A percentile compares a stretch with the other conserved stretches of the same genome.
Evolutionary conservation across 2,797 vertebrate species (phyloP).

Genomic region (Halcyon badia): DNA sequence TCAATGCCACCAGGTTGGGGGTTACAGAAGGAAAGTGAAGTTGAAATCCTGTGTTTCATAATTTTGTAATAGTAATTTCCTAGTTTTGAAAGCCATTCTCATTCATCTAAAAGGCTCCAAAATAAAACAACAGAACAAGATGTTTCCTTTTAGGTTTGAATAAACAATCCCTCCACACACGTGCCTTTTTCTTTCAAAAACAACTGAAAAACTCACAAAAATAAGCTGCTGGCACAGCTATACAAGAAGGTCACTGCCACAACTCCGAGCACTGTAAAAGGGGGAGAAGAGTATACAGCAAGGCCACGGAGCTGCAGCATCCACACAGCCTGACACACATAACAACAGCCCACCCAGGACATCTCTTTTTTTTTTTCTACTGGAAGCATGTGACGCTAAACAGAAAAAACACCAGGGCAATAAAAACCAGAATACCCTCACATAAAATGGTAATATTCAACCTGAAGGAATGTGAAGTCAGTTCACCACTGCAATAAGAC

Average conservation of each 20-base stretch:
- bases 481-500: neutral
- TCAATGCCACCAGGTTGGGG: neutral
- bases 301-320: neutral
- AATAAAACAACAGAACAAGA: slow-evolving; percentile 12
- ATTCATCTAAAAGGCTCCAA: neutral
- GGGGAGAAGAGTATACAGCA: neutral
- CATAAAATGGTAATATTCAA: slow-evolving; percentile 1
- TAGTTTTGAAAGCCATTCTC: neutral
- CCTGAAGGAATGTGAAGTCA: neutral
- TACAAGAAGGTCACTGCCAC: slow-evolving; percentile 13
- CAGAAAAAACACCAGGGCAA: slow-evolving; percentile 15
- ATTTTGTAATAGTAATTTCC: neutral
- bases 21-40: neutral
- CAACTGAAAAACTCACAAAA: neutral
- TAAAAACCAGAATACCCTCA: neutral
- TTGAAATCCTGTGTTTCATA: neutral
- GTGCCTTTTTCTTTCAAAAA: neutral
- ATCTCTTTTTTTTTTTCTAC: neutral
- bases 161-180: neutral
- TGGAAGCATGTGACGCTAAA: neutral
- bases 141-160: neutral
- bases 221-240: slow-evolving; percentile 1
- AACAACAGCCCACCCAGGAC: neutral
- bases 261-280: neutral
- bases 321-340: neutral